Percentiles rank a stretch among this genome's conserved stretches.
Evolutionary conservation across 2,113 vertebrate genomes (phyloP).

Genomic region (Calonectris borealis): DNA sequence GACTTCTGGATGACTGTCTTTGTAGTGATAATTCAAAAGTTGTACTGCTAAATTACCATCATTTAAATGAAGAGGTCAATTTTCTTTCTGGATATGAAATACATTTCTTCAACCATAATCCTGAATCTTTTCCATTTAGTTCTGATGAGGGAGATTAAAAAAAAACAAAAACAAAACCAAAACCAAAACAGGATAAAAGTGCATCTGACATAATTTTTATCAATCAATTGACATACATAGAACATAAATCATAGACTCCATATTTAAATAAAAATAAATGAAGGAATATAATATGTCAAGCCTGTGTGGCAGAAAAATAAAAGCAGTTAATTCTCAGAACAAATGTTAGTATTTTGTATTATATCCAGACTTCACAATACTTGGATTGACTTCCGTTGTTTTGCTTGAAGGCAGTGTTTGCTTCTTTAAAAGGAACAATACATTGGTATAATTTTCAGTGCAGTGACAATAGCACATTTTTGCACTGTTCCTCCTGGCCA

Average conservation of each 20-base stretch:
- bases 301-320: background rate
- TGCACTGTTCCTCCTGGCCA: background rate
- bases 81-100: background rate
- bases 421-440: conserved; percentile 8
- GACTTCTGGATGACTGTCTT: background rate
- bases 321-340: conserved; percentile 19
- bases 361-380: conserved; percentile 11
- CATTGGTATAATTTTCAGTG: conserved; percentile 2
- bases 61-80: background rate
- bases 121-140: background rate
- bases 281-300: background rate
- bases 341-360: conserved; percentile 46
- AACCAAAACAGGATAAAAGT: background rate
- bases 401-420: conserved; percentile 17
- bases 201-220: rapidly evolving
- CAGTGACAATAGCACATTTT: conserved; percentile 5
- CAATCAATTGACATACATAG: background rate
- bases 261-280: background rate
- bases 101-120: background rate
- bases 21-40: background rate
- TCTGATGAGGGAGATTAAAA: background rate
- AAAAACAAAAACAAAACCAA: background rate
- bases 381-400: conserved; percentile 1
- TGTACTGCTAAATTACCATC: background rate
- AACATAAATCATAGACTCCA: background rate